Evolutionary conservation across 2,888 invertebrate genomes (phyloP).

Genomic region (Acronicta aceris): DNA sequence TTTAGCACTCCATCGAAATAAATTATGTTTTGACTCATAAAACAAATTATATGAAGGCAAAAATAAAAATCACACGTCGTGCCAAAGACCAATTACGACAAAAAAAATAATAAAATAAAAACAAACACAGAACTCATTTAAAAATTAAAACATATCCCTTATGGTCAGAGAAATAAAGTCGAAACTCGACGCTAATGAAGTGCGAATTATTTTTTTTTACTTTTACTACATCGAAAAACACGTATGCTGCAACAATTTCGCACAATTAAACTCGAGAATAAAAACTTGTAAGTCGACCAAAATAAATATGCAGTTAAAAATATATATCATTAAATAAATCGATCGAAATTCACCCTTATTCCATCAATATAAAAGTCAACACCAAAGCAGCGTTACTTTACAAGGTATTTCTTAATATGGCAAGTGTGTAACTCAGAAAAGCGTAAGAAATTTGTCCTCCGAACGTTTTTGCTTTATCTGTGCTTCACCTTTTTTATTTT

Average conservation of each 20-base stretch:
- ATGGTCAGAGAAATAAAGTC: not conserved
- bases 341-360: constrained; percentile 24
- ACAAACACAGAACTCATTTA: constrained; percentile 8
- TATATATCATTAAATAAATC: constrained; percentile 11
- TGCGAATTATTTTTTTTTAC: constrained; percentile 37
- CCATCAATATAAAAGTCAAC: not conserved
- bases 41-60: constrained; percentile 47
- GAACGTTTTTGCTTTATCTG: constrained; percentile 68
- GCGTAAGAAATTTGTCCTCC: constrained; percentile 86
- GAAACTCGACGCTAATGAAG: not conserved
- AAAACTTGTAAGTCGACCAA: constrained; percentile 71
- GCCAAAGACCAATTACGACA: constrained; percentile 61
- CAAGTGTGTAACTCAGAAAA: constrained; percentile 71
- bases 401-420: constrained; percentile 5
- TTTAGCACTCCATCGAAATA: constrained; percentile 35
- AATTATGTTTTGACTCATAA: constrained; percentile 47
- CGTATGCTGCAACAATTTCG: constrained; percentile 83
- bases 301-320: constrained; percentile 33
- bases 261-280: constrained; percentile 82
- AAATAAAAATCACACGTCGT: constrained; percentile 50
- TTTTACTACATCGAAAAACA: constrained; percentile 68
- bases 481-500: constrained; percentile 65
- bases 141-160: constrained; percentile 16
- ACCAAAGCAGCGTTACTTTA: not conserved
- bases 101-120: constrained; percentile 37